These are phyloP conservation scores for Papilio aristodemus DNA, from an alignment of 1,140 invertebrate genomes.

Conservation along the genomic window DNA sequence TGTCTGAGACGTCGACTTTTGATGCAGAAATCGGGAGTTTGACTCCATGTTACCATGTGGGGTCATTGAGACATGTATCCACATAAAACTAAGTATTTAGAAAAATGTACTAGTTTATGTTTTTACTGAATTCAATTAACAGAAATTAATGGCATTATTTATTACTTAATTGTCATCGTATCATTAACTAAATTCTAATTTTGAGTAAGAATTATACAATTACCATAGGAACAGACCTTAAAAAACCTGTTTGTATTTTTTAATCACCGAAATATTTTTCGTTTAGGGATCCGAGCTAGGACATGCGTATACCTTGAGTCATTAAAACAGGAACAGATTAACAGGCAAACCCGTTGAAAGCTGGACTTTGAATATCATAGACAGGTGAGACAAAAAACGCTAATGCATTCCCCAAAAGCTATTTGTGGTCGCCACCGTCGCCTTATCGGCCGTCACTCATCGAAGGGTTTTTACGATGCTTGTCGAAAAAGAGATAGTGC, in stretches of 20 bases:
- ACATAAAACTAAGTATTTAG: too few relatives aligned
- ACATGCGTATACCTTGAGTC: constrained; percentile 21
- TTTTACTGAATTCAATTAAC: too few relatives aligned
- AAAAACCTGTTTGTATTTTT: background rate
- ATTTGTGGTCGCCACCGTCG: constrained; percentile 51
- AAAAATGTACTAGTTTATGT: too few relatives aligned
- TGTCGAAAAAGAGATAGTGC: constrained; percentile 46
- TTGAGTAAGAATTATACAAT: too few relatives aligned
- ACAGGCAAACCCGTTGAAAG: constrained; percentile 6
- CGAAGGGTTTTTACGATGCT: constrained; percentile 53
- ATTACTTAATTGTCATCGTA: too few relatives aligned
- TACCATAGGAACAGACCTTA: too few relatives aligned
- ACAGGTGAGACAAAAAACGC: constrained; percentile 61
- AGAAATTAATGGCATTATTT: too few relatives aligned
- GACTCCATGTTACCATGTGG: too few relatives aligned
- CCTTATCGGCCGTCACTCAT: constrained; percentile 67
- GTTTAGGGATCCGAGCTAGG: background rate
- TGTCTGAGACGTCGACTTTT: too few relatives aligned
- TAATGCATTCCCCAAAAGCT: constrained; percentile 71
- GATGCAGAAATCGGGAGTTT: too few relatives aligned
- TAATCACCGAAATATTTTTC: background rate
- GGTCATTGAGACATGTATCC: too few relatives aligned
- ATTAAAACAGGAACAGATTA: constrained; percentile 24
- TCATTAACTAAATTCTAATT: too few relatives aligned
- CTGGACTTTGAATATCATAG: constrained; percentile 35